phyloP scores from a whole-genome alignment of 2,113 vertebrate species.

The Maccullochella peelii region DNA sequence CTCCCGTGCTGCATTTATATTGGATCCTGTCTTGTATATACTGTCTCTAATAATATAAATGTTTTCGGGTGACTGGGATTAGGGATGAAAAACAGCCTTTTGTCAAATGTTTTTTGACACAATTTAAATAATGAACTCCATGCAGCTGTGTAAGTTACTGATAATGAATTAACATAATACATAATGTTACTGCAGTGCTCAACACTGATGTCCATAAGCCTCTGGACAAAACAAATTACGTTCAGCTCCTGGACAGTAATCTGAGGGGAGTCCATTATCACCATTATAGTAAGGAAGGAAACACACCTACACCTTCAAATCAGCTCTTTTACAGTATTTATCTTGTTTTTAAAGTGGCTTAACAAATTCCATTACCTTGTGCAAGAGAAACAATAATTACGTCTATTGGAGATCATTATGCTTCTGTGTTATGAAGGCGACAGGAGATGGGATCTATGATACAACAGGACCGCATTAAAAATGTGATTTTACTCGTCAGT shows the following conservation, averaged over 20 bases:
- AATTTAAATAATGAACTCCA: no score
- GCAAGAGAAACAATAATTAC: slow-evolving; percentile 40
- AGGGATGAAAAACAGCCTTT: no score
- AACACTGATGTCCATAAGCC: neutral
- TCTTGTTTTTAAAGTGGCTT: neutral
- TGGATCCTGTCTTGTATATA: no score
- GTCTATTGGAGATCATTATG: slow-evolving; percentile 4
- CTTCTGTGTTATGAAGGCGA: slow-evolving; percentile 12
- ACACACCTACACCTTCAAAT: neutral
- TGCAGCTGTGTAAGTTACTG: no score
- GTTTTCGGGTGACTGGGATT: no score
- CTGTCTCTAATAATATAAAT: no score
- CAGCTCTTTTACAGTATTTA: neutral
- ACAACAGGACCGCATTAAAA: slow-evolving; percentile 31
- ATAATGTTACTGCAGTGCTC: neutral
- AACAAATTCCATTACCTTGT: slow-evolving; percentile 17
- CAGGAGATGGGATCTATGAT: slow-evolving; percentile 22
- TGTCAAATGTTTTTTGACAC: no score
- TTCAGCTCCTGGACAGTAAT: neutral
- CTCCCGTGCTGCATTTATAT: neutral
- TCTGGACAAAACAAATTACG: neutral
- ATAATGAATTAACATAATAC: no score
- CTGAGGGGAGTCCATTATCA: neutral
- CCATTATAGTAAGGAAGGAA: neutral
- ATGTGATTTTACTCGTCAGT: slow-evolving; percentile 52